Evolutionary conservation across 2,888 invertebrate species (phyloP).

Genomic region (Serrognathus titanus): DNA sequence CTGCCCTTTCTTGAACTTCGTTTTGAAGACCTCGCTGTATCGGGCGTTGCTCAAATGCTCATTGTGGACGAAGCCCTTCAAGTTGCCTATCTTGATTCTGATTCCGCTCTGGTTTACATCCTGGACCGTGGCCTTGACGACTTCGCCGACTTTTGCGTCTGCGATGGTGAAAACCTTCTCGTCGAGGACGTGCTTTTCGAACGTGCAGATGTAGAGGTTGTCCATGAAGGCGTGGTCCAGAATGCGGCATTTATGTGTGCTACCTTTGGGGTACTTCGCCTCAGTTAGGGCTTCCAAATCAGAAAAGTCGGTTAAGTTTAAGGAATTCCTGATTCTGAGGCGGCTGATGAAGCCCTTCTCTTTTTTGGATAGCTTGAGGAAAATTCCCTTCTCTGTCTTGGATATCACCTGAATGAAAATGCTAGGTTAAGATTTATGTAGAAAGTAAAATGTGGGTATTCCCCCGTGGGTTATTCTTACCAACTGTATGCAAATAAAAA

Average conservation of each 20-base stretch:
- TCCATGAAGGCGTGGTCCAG: constrained; percentile 65
- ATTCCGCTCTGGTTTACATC: constrained; percentile 52
- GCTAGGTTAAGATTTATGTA: not conserved
- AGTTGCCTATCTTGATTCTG: constrained; percentile 52
- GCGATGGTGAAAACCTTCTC: constrained; percentile 55
- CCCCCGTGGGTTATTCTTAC: no score
- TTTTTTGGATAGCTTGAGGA: constrained; percentile 34
- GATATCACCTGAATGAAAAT: constrained; percentile 28
- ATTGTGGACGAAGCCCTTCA: constrained; percentile 58
- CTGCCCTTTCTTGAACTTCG: constrained; percentile 57
- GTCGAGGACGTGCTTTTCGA: constrained; percentile 55
- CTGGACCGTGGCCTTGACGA: constrained; percentile 54
- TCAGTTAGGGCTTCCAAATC: constrained; percentile 50
- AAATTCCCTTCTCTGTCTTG: constrained; percentile 34
- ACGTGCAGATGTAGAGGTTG: constrained; percentile 64
- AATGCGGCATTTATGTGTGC: constrained; percentile 54
- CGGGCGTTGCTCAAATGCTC: constrained; percentile 56
- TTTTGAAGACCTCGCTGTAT: constrained; percentile 44
- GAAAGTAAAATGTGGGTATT: not conserved
- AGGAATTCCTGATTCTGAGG: constrained; percentile 34
- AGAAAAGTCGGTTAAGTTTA: constrained; percentile 43
- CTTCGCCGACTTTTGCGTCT: constrained; percentile 55
- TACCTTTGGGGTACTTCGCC: constrained; percentile 52
- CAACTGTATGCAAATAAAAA: no score
- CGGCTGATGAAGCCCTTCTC: constrained; percentile 41